Conservation (phyloP, 2,113 vertebrate genomes). For the Morone chrysops region DNA sequence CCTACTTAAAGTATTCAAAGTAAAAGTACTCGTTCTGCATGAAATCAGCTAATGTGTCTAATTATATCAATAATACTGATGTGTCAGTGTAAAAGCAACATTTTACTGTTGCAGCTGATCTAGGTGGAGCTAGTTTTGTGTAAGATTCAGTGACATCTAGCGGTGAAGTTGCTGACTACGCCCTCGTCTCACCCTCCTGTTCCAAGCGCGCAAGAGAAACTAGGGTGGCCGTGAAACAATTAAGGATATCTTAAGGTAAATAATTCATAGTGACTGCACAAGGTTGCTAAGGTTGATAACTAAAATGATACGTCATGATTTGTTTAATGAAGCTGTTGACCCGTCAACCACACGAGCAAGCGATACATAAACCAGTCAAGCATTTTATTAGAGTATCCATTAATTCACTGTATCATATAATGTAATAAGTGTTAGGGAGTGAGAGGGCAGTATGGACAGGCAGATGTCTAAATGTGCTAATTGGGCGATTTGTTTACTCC, state of each 20-base stretch:
- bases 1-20: not conserved
- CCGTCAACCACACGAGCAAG: conserved; percentile 22
- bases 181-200: too few relatives aligned
- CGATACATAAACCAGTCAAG: conserved; percentile 44
- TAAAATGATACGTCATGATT: conserved; percentile 35
- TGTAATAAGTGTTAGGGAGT: conserved; percentile 46
- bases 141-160: too few relatives aligned
- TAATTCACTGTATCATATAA: conserved; percentile 60
- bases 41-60: not conserved
- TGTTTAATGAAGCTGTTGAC: conserved; percentile 42
- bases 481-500: conserved; percentile 74
- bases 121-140: not conserved
- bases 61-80: not conserved
- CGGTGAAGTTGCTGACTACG: too few relatives aligned
- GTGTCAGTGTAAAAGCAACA: not conserved
- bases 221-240: not conserved
- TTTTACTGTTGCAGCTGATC: not conserved
- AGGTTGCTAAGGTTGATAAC: conserved; percentile 7
- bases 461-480: conserved; percentile 79
- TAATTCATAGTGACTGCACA: not conserved
- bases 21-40: not conserved
- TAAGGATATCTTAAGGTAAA: not conserved
- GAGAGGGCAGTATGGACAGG: conserved; percentile 61
- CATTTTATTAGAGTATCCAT: conserved; percentile 58
- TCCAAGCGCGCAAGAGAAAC: too few relatives aligned